Evolutionary conservation across 2,888 invertebrate genomes (phyloP), one percentile per base, ranked within the genome.

Genomic region (Petrophora chlorosata): DNA sequence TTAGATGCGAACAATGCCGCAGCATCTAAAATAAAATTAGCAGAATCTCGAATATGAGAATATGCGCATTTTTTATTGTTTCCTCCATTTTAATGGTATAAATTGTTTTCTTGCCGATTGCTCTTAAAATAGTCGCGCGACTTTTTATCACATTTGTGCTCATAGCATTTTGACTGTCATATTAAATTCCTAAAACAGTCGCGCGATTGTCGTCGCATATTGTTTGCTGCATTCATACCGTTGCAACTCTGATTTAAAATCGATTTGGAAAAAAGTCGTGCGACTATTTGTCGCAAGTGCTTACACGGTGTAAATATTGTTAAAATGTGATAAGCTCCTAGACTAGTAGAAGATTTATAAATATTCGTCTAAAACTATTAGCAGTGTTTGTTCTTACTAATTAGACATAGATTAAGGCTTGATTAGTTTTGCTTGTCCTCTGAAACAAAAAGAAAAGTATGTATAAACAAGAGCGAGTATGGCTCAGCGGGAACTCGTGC

Each of bases 311-410:
- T 36, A 50, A 9, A 33, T 9, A 23, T 16, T 19, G 17, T 15
- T 25, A 13, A 23, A 33, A 30, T 16, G 32, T 13, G 22, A 23
- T n/a, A 32, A 39, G 32, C 38, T 43, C 36, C 22, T 47, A 26
- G 29, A 39, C 34, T 43, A 49, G 9, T 35, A 13, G 14, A 8
- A 40, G 3, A 16, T 28, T 13, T 43, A 29, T 30, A 51, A 57
- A 57, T 51, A 53, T 41, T 35, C 42, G 4, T 53, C 58, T 59
- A 51, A 51, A 46, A 53, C 49, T 54, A 52, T 35, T 2, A 25
- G 50, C 50, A 49, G 16, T 28, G n/a, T 39, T 44, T 38, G 44
- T 19, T 50, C 29, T 30, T 16, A 36, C 13, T 28, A 38, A 19
- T 23, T 43, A 29, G 1, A n/a, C 15, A 22, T 41, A 25, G 29